Evolutionary conservation across 2,113 vertebrate genomes (phyloP).

Genomic region (Hassar affinis): DNA sequence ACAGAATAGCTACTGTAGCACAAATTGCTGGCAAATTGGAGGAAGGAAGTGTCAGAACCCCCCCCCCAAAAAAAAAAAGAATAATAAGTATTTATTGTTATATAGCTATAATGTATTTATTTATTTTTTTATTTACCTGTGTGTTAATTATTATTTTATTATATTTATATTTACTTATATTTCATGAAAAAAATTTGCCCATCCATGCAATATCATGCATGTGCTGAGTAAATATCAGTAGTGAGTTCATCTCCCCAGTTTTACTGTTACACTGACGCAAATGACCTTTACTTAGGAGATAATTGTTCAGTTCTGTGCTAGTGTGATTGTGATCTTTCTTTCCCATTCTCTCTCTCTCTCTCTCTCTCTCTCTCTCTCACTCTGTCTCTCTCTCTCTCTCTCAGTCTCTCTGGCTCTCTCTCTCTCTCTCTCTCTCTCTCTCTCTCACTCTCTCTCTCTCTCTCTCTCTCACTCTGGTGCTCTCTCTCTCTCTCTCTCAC

Average conservation of each 20-base stretch:
- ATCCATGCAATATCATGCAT: neutral
- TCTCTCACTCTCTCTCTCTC: neutral
- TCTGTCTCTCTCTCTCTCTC: neutral
- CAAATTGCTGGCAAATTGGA: no score
- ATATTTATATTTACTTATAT: no score
- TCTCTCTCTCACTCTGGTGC: conserved; percentile 57
- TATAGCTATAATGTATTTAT: no score
- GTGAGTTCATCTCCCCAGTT: conserved; percentile 21
- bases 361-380: conserved; percentile 1
- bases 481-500: conserved; percentile 68
- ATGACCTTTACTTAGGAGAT: conserved; percentile 86
- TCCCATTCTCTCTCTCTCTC: conserved; percentile 45
- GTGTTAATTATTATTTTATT: no score
- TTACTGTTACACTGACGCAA: conserved; percentile 52
- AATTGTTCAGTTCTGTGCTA: conserved; percentile 77
- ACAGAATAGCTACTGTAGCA: no score
- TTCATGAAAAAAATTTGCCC: neutral
- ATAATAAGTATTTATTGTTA: no score
- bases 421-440: neutral
- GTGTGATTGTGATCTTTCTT: conserved; percentile 86
- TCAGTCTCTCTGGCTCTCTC: neutral
- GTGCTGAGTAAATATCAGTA: conserved; percentile 47
- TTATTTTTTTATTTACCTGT: no score
- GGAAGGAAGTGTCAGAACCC: no score
- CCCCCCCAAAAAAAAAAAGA: no score